A percentile compares a stretch with the other conserved stretches of the same genome.
phyloP scores from a whole-genome alignment of 2,797 vertebrate species.

The Jordanella pulchra region DNA sequence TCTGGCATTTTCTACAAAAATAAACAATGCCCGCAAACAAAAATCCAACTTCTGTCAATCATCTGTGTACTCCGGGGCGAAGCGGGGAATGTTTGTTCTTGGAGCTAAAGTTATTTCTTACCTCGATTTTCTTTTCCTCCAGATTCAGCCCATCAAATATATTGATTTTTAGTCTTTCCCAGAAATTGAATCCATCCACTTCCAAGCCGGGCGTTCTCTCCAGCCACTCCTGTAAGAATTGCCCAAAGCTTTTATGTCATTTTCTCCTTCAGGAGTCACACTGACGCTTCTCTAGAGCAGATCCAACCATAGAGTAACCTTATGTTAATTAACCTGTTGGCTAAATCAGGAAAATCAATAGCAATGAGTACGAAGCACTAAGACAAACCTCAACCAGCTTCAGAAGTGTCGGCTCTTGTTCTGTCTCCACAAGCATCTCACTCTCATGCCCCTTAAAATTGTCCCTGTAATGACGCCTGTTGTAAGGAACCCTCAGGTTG shows the following conservation, averaged over 20 bases:
- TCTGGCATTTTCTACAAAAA: slow-evolving; percentile 77
- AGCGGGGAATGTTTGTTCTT: slow-evolving; percentile 28
- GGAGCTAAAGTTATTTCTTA: slow-evolving; percentile 61
- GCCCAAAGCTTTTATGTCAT: slow-evolving; percentile 23
- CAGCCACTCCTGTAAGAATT: slow-evolving; percentile 88
- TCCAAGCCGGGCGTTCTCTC: slow-evolving; percentile 96
- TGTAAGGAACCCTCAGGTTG: slow-evolving; percentile 91
- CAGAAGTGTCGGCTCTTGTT: slow-evolving; percentile 87
- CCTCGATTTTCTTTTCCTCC: slow-evolving; percentile 86
- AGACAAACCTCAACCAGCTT: slow-evolving; percentile 89
- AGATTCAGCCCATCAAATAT: slow-evolving; percentile 85
- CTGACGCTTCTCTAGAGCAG: slow-evolving; percentile 4
- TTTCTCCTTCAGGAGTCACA: slow-evolving; percentile 10
- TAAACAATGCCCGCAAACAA: slow-evolving; percentile 17
- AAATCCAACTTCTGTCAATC: slow-evolving; percentile 43
- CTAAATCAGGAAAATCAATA: background rate
- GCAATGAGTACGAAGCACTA: background rate
- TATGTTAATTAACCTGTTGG: background rate
- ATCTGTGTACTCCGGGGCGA: slow-evolving; percentile 19
- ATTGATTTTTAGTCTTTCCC: slow-evolving; percentile 89
- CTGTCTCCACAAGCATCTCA: slow-evolving; percentile 82
- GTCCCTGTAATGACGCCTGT: slow-evolving; percentile 91
- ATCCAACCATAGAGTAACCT: background rate
- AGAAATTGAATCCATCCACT: slow-evolving; percentile 92
- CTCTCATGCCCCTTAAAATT: slow-evolving; percentile 88